Evolutionary conservation across 2,888 invertebrate genomes (phyloP).

Genomic region (Volucella zonaria): DNA sequence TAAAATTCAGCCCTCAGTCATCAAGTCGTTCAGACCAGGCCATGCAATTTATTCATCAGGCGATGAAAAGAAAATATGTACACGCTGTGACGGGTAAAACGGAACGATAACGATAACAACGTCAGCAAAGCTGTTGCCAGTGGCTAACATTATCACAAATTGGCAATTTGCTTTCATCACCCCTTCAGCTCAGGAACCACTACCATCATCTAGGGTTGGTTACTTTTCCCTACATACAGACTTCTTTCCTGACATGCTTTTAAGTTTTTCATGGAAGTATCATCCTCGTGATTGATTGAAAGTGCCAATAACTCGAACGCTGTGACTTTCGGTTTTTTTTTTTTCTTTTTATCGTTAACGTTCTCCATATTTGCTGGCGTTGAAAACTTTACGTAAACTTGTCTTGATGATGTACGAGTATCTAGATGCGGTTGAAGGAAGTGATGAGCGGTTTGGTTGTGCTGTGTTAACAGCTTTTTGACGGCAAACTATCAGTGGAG

Average conservation of each 20-base stretch:
- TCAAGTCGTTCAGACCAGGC: background rate
- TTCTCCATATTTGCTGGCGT: slow-evolving; percentile 1
- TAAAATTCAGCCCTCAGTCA: slow-evolving; percentile 25
- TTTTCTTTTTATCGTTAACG: background rate
- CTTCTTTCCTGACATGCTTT: slow-evolving; percentile 5
- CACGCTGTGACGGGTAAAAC: slow-evolving; percentile 12
- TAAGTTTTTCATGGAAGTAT: slow-evolving; percentile 54
- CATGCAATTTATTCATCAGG: slow-evolving; percentile 65
- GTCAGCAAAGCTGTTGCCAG: slow-evolving; percentile 32
- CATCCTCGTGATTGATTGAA: slow-evolving; percentile 78
- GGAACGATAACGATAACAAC: slow-evolving; percentile 4
- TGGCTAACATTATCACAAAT: slow-evolving; percentile 61
- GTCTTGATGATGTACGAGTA: slow-evolving; percentile 24
- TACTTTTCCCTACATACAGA: background rate
- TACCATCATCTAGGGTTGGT: background rate
- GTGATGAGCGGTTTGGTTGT: background rate
- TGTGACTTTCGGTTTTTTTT: slow-evolving; percentile 39
- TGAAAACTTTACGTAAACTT: slow-evolving; percentile 28
- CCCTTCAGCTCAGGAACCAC: background rate
- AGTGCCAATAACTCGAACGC: slow-evolving; percentile 80
- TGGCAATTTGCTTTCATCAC: slow-evolving; percentile 33
- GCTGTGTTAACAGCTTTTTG: background rate
- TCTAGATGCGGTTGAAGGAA: background rate
- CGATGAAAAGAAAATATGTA: slow-evolving; percentile 56
- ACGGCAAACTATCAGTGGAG: background rate